Evolutionary conservation across 1,140 invertebrate genomes (phyloP).

Genomic region (Pseudomyrmex flavicornis): DNA sequence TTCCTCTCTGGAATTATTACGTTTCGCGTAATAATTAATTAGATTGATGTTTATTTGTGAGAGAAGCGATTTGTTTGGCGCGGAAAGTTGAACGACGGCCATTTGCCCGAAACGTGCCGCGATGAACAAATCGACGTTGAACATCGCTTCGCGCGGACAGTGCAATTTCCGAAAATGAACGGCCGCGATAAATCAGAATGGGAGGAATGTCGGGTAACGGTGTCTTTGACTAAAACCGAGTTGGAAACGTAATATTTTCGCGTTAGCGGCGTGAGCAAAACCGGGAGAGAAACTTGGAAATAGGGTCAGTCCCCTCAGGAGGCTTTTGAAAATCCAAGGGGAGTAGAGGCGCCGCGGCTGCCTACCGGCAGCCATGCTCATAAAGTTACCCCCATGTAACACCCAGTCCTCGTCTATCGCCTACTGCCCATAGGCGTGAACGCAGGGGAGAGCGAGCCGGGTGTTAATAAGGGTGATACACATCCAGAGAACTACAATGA

Average conservation of each 20-base stretch:
- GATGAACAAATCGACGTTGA: conserved; percentile 45
- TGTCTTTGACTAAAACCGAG: conserved; percentile 58
- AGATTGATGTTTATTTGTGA: background rate
- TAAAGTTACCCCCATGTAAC: conserved; percentile 56
- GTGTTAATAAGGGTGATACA: conserved; percentile 47
- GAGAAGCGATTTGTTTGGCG: background rate
- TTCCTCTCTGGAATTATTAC: too few relatives aligned
- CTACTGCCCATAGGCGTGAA: conserved; percentile 41
- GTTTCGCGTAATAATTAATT: conserved; percentile 37
- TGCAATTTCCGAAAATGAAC: conserved; percentile 45
- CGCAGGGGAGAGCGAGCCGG: conserved; percentile 17
- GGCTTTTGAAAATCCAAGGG: conserved; percentile 54
- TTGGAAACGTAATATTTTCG: conserved; percentile 62
- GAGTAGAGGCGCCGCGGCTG: conserved; percentile 21
- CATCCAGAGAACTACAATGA: too few relatives aligned
- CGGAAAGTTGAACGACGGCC: conserved; percentile 13
- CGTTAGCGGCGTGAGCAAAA: conserved; percentile 19
- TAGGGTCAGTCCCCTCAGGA: conserved; percentile 59
- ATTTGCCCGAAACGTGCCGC: conserved; percentile 28
- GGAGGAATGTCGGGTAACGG: conserved; percentile 29
- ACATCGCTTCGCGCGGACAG: conserved; percentile 32
- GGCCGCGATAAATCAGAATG: conserved; percentile 46
- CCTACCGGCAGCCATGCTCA: conserved; percentile 39
- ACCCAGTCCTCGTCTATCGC: conserved; percentile 16
- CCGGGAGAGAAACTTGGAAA: conserved; percentile 44